These are phyloP conservation scores for Turdus rufiventris DNA, from an alignment of 2,113 vertebrate genomes.

Conservation along the genomic window DNA sequence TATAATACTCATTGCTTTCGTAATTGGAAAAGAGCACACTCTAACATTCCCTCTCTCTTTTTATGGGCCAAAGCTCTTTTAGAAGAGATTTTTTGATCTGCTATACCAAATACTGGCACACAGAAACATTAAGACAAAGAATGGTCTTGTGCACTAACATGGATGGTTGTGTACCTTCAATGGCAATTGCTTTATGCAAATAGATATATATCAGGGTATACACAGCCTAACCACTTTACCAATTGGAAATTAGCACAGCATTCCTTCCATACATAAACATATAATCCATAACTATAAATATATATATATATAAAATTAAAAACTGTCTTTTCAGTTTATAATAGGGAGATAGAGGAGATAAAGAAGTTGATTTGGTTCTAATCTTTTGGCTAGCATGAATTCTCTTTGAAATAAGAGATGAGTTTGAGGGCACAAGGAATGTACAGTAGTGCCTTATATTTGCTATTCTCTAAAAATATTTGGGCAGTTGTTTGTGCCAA, in stretches of 20 bases:
- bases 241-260: neutral
- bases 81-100: neutral
- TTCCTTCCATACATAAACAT: neutral
- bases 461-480: neutral
- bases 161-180: neutral
- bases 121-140: neutral
- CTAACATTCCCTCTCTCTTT: slow-evolving; percentile 62
- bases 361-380: neutral
- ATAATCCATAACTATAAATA: neutral
- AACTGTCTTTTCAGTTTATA: neutral
- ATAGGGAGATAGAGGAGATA: neutral
- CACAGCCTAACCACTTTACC: neutral
- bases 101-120: neutral
- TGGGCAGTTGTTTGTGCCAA: neutral
- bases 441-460: neutral
- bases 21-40: slow-evolving; percentile 12
- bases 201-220: neutral
- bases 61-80: slow-evolving; percentile 55
- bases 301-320: neutral
- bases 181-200: slow-evolving; percentile 13
- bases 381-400: neutral
- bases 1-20: neutral
- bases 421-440: neutral
- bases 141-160: slow-evolving; percentile 30
- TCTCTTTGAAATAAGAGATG: neutral